Conservation (phyloP, 2,113 vertebrate species). For the Fulica atra region DNA sequence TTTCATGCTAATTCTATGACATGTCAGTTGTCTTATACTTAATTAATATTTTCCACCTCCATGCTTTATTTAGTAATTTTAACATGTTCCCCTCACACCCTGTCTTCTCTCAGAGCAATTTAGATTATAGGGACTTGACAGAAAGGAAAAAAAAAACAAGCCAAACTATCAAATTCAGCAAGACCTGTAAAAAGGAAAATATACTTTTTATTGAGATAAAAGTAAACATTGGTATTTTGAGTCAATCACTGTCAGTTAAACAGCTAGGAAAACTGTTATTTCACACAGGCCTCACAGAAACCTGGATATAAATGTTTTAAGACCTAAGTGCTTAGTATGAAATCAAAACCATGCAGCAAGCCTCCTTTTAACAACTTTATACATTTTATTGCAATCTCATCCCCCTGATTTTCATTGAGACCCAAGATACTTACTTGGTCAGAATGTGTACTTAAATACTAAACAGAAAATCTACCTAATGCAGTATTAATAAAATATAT, state of each 20-base stretch:
- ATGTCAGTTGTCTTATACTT: neutral
- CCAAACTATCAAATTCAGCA: neutral
- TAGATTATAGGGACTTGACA: neutral
- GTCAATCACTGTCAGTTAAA: neutral
- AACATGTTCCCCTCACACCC: neutral
- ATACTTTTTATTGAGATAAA: neutral
- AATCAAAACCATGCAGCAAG: neutral
- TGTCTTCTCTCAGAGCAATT: neutral
- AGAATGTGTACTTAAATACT: neutral
- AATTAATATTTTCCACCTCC: constrained; percentile 23
- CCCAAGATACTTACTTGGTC: neutral
- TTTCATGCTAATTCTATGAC: neutral
- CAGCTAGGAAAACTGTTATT: neutral
- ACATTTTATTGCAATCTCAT: neutral
- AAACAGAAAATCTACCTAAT: neutral
- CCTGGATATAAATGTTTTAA: neutral
- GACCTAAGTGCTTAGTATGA: neutral
- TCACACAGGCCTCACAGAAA: neutral
- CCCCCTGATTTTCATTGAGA: neutral
- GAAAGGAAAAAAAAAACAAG: neutral
- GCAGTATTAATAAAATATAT: neutral
- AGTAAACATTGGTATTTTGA: neutral
- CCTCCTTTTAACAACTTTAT: neutral
- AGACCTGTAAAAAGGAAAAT: neutral
- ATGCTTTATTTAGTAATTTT: neutral